These are phyloP conservation scores for Gymnosoma rotundatum DNA, from an alignment of 2,888 invertebrate genomes.

Conservation along the genomic window DNA sequence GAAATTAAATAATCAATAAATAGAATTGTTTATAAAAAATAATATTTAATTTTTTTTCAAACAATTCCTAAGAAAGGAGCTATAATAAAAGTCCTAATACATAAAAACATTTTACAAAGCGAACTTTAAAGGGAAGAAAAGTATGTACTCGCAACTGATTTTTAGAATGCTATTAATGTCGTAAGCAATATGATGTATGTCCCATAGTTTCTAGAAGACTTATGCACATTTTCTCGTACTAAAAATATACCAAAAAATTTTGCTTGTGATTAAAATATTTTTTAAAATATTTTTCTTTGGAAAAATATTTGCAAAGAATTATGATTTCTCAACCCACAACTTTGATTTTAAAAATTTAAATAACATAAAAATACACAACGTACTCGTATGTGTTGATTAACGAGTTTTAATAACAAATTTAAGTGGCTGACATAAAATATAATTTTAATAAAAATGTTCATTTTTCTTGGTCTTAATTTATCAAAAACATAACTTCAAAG, in stretches of 20 bases:
- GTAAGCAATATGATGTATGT: too few species aligned
- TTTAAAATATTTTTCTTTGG: slow-evolving; percentile 6
- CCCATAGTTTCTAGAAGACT: too few species aligned
- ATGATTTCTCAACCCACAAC: slow-evolving; percentile 21
- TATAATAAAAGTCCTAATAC: too few species aligned
- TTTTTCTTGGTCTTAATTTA: slow-evolving; percentile 59
- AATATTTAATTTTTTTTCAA: too few species aligned
- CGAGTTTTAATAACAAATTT: slow-evolving; percentile 55
- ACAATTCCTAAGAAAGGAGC: too few species aligned
- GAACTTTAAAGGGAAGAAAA: too few species aligned
- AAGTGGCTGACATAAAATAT: slow-evolving; percentile 49
- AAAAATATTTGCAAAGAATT: neutral
- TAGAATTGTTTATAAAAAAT: too few species aligned
- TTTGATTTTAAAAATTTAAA: slow-evolving; percentile 17
- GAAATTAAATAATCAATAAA: too few species aligned
- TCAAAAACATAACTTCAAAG: slow-evolving; percentile 45
- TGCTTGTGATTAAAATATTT: slow-evolving; percentile 12
- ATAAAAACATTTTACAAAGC: too few species aligned
- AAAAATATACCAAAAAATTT: neutral
- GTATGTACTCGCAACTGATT: too few species aligned
- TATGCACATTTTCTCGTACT: too few species aligned
- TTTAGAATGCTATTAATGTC: too few species aligned
- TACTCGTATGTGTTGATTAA: slow-evolving; percentile 50
- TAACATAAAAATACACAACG: slow-evolving; percentile 5
- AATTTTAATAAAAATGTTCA: slow-evolving; percentile 60